Evolutionary conservation across 2,113 vertebrate species (phyloP).

Genomic region (Corapipo altera): DNA sequence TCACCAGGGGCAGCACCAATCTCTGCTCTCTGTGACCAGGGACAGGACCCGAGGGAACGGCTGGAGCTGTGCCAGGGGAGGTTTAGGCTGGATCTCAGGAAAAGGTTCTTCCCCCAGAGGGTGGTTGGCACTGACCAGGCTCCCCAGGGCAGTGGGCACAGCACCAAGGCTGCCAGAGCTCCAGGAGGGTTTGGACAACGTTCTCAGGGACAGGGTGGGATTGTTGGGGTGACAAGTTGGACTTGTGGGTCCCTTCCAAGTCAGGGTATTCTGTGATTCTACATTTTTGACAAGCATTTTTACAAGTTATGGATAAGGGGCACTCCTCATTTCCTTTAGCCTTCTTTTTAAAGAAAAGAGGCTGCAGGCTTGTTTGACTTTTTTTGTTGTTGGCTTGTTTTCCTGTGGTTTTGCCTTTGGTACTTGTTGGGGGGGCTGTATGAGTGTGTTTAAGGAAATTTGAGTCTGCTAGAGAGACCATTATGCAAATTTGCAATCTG

Average conservation of each 20-base stretch:
- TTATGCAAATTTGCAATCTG: neutral
- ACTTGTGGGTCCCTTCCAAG: neutral
- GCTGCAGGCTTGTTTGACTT: neutral
- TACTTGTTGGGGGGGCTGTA: neutral
- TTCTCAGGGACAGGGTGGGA: neutral
- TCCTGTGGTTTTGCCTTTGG: neutral
- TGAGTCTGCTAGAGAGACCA: neutral
- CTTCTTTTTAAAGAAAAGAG: neutral
- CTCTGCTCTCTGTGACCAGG: neutral
- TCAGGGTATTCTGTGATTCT: neutral
- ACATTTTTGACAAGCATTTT: neutral
- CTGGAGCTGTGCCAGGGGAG: neutral
- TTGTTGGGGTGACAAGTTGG: too few relatives aligned
- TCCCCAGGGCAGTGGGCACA: neutral
- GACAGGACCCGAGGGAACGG: neutral
- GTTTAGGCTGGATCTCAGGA: fast-evolving
- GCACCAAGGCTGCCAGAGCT: neutral
- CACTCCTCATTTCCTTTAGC: neutral
- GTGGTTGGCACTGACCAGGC: neutral
- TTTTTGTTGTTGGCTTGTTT: neutral
- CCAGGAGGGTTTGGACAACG: fast-evolving
- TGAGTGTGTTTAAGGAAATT: neutral
- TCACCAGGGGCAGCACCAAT: neutral
- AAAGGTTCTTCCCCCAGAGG: neutral
- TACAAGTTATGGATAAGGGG: neutral